Conservation (phyloP, 2,888 invertebrate genomes). For the Clostera curtula region DNA sequence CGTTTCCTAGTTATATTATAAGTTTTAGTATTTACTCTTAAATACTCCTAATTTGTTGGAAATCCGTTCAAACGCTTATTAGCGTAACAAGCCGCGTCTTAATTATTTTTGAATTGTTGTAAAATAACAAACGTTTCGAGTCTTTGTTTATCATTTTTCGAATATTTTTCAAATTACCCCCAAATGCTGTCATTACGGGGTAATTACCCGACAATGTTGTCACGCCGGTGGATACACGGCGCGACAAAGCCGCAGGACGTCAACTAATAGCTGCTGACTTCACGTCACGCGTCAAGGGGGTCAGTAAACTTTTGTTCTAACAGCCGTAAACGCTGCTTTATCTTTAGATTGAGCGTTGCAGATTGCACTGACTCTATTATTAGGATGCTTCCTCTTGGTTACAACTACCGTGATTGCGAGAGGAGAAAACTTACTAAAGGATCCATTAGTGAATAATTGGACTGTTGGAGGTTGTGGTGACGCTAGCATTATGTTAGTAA, state of each 20-base stretch:
- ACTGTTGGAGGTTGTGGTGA: no score
- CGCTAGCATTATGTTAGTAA: no score
- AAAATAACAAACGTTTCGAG: no score
- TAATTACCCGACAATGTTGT: slow-evolving; percentile 33
- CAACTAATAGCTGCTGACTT: slow-evolving; percentile 42
- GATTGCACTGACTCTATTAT: slow-evolving; percentile 34
- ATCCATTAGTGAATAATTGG: no score
- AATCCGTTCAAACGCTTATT: no score
- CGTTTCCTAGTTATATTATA: no score
- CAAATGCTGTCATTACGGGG: slow-evolving; percentile 32
- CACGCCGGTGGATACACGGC: slow-evolving; percentile 28
- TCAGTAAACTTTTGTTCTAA: slow-evolving; percentile 40
- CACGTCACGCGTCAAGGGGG: slow-evolving; percentile 28
- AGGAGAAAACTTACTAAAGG: no score
- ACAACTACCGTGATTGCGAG: slow-evolving; percentile 17
- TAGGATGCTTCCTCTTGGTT: slow-evolving; percentile 24
- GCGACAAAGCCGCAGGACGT: slow-evolving; percentile 42
- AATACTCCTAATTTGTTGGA: no score
- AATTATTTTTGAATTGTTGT: no score
- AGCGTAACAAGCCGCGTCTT: no score
- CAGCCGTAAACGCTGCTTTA: slow-evolving; percentile 37
- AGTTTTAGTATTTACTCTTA: no score
- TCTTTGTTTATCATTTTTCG: background rate
- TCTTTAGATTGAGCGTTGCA: slow-evolving; percentile 31
- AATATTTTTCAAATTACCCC: background rate